These are phyloP conservation scores for Cyaniris semiargus DNA, from an alignment of 2,888 invertebrate genomes.

Conservation along the genomic window DNA sequence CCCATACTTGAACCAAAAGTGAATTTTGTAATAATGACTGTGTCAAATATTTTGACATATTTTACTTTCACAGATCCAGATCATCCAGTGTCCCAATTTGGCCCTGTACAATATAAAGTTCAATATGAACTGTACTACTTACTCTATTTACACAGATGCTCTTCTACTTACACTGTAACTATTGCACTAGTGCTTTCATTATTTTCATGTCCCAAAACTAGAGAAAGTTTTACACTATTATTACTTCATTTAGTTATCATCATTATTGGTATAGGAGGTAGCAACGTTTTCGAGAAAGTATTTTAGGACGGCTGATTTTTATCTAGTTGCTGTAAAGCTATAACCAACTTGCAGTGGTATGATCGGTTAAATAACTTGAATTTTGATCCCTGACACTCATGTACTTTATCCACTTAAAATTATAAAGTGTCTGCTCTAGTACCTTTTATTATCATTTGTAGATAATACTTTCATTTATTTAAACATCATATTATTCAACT, in stretches of 20 bases:
- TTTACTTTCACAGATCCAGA: background rate
- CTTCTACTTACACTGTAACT: background rate
- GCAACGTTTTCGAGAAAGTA: too few species aligned
- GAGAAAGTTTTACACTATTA: background rate
- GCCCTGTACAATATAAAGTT: background rate
- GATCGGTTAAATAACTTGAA: too few species aligned
- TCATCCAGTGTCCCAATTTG: background rate
- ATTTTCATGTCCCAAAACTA: background rate
- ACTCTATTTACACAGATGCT: constrained; percentile 9
- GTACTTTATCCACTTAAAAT: too few species aligned
- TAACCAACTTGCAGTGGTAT: too few species aligned
- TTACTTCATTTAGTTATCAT: background rate
- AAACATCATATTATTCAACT: background rate
- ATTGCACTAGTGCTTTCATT: background rate
- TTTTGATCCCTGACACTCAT: too few species aligned
- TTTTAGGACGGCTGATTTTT: too few species aligned
- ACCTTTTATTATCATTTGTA: too few species aligned
- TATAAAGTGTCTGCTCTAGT: too few species aligned
- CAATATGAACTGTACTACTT: constrained; percentile 3
- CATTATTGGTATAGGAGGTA: too few species aligned
- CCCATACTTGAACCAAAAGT: too few species aligned
- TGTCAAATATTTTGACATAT: background rate
- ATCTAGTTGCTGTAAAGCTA: too few species aligned
- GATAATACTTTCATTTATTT: background rate
- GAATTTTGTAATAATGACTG: background rate